Evolutionary conservation across 2,113 vertebrate genomes (phyloP).

Genomic region (Cynoglossus semilaevis): DNA sequence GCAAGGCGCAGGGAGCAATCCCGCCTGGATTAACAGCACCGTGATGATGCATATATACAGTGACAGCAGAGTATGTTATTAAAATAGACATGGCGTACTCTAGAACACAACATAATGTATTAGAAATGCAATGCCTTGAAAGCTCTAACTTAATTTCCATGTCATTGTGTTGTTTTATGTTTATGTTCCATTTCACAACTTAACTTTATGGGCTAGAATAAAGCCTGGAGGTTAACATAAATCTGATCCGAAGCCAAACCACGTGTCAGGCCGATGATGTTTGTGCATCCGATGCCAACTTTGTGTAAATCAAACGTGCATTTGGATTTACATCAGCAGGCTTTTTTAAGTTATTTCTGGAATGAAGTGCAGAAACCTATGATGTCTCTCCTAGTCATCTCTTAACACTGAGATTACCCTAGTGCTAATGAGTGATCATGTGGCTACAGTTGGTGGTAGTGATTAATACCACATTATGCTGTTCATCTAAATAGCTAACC

Average conservation of each 20-base stretch:
- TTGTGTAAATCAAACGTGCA: neutral
- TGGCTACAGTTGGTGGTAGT: too few relatives aligned
- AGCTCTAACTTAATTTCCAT: slow-evolving; percentile 7
- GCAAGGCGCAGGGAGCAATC: slow-evolving; percentile 5
- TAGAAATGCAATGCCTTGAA: neutral
- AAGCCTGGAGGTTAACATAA: neutral
- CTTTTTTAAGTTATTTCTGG: too few relatives aligned
- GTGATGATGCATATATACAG: too few relatives aligned
- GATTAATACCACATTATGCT: too few relatives aligned
- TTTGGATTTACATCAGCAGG: neutral
- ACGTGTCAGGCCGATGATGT: neutral
- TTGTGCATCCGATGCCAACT: neutral
- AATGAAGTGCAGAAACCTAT: neutral
- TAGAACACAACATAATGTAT: neutral
- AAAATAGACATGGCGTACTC: too few relatives aligned
- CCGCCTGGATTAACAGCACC: slow-evolving; percentile 11
- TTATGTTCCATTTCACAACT: neutral
- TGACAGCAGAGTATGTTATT: too few relatives aligned
- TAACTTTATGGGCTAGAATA: neutral
- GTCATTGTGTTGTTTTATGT: neutral
- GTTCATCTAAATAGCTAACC: too few relatives aligned
- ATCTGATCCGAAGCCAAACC: neutral
- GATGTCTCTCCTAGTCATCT: too few relatives aligned
- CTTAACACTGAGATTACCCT: too few relatives aligned
- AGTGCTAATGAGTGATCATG: too few relatives aligned